These are phyloP conservation scores for Blera fallax DNA, from an alignment of 2,888 invertebrate genomes.

Conservation along the genomic window DNA sequence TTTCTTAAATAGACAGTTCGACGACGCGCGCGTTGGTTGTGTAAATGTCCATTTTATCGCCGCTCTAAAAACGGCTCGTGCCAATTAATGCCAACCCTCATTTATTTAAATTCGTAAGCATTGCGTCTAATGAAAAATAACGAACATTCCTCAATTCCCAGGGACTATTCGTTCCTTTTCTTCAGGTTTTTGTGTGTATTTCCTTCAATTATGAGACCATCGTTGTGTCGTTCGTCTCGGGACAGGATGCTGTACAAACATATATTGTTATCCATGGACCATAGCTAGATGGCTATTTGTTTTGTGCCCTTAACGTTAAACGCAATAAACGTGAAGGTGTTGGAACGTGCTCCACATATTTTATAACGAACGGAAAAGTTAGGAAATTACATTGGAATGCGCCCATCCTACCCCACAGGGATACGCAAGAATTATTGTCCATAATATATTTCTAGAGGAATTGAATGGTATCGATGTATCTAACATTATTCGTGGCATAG, in stretches of 20 bases:
- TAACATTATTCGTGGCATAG: constrained; percentile 11
- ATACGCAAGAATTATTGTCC: constrained; percentile 31
- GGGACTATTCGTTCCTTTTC: constrained; percentile 9
- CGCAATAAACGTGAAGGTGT: constrained; percentile 68
- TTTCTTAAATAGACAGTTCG: neutral
- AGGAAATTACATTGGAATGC: constrained; percentile 44
- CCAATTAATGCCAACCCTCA: constrained; percentile 58
- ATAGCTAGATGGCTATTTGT: constrained; percentile 48
- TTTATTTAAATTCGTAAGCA: constrained; percentile 58
- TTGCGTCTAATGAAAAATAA: constrained; percentile 60
- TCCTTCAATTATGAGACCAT: constrained; percentile 18
- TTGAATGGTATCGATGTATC: constrained; percentile 34
- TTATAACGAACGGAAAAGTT: constrained; percentile 48
- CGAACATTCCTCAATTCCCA: constrained; percentile 55
- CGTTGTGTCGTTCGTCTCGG: constrained; percentile 4
- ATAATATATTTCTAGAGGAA: constrained; percentile 19
- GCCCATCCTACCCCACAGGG: neutral
- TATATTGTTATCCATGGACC: constrained; percentile 21
- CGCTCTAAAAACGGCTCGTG: constrained; percentile 28
- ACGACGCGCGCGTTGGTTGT: constrained; percentile 5
- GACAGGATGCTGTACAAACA: neutral
- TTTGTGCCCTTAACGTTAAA: constrained; percentile 41
- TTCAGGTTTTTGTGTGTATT: neutral
- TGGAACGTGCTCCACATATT: constrained; percentile 64
- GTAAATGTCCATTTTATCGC: constrained; percentile 29